Evolutionary conservation across 2,888 invertebrate genomes (phyloP).

Genomic region (Ophraella communa): DNA sequence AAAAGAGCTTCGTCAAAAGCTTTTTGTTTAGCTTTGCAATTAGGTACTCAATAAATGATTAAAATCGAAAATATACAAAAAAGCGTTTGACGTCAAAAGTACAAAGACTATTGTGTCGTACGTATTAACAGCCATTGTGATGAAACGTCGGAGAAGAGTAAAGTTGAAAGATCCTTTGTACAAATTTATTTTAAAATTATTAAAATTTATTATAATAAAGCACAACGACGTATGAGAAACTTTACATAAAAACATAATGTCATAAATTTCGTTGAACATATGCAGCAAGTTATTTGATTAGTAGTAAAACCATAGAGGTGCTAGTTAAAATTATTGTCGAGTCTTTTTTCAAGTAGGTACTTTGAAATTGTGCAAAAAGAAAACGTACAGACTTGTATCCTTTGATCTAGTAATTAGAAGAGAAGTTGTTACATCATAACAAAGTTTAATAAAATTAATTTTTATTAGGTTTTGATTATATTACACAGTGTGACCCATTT

Average conservation of each 20-base stretch:
- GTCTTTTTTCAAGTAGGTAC: not conserved
- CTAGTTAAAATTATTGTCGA: not conserved
- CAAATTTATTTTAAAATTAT: constrained; percentile 24
- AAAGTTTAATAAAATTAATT: too few species aligned
- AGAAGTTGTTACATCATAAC: too few species aligned
- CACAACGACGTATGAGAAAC: constrained; percentile 17
- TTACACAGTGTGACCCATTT: too few species aligned
- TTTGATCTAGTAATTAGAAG: too few species aligned
- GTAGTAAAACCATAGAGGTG: not conserved
- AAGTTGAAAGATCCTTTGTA: constrained; percentile 13
- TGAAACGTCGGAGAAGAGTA: not conserved
- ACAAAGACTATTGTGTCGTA: not conserved
- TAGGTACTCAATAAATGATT: not conserved
- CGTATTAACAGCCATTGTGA: not conserved
- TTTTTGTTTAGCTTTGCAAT: not conserved
- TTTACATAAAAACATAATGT: constrained; percentile 32
- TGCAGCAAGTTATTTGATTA: constrained; percentile 26
- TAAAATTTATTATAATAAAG: constrained; percentile 36
- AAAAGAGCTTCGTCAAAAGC: not conserved
- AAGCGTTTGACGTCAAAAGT: not conserved
- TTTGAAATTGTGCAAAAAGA: not conserved
- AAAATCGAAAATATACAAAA: not conserved
- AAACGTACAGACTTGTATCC: too few species aligned
- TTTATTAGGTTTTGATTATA: too few species aligned
- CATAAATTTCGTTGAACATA: constrained; percentile 14